Percentiles rank a stretch among this genome's conserved stretches.
phyloP scores from a whole-genome alignment of 2,888 invertebrate species.

The Melitaea athalia region DNA sequence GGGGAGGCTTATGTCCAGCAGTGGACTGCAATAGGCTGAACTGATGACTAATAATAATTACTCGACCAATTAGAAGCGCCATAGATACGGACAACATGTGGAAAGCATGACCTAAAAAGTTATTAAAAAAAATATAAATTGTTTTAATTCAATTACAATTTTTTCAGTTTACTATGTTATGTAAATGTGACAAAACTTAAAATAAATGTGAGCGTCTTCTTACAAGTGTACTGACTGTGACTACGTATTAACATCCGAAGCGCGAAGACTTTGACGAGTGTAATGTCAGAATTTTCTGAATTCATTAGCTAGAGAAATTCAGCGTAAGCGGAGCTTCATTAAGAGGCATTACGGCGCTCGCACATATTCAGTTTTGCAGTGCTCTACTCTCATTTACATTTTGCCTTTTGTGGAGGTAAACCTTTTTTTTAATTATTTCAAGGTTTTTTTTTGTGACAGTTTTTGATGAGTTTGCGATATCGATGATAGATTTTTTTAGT shows the following conservation, averaged over 20 bases:
- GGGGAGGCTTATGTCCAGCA: too few relatives aligned
- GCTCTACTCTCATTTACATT: slow-evolving; percentile 26
- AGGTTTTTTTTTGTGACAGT: not conserved
- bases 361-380: slow-evolving; percentile 31
- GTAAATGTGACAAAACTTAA: slow-evolving; percentile 3
- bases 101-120: not conserved
- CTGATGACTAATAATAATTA: too few relatives aligned
- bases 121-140: not conserved
- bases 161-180: not conserved
- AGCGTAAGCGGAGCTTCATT: slow-evolving; percentile 38
- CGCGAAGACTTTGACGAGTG: slow-evolving; percentile 37
- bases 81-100: too few relatives aligned
- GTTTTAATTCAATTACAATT: not conserved
- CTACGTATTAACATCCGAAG: slow-evolving; percentile 19
- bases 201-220: slow-evolving; percentile 10
- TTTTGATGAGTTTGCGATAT: not conserved
- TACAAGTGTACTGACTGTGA: slow-evolving; percentile 14
- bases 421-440: slow-evolving; percentile 6
- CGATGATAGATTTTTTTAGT: not conserved
- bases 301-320: slow-evolving; percentile 40
- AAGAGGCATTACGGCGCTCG: slow-evolving; percentile 33
- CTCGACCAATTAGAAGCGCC: too few relatives aligned
- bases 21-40: too few relatives aligned
- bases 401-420: slow-evolving; percentile 10
- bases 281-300: slow-evolving; percentile 34